Evolutionary conservation across 2,888 invertebrate species (phyloP).

Genomic region (Papilio demoleus): DNA sequence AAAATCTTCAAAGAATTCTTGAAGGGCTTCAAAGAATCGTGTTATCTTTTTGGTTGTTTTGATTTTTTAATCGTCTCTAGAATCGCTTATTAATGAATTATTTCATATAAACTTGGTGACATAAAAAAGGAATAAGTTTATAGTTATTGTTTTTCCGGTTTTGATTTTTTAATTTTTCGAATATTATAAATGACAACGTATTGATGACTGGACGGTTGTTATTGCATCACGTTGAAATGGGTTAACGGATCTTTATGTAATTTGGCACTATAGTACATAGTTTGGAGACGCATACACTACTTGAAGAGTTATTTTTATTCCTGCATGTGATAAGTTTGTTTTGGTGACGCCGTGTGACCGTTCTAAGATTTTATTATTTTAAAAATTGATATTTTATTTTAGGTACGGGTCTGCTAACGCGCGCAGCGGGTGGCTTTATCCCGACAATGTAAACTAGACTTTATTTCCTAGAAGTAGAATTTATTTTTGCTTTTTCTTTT

Average conservation of each 20-base stretch:
- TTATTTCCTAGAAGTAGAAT: constrained; percentile 52
- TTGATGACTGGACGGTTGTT: no score
- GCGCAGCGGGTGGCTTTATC: constrained; percentile 70
- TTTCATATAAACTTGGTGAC: constrained; percentile 43
- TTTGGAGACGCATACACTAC: no score
- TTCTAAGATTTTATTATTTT: constrained; percentile 81
- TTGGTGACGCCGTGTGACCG: constrained; percentile 73
- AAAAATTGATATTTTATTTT: constrained; percentile 82
- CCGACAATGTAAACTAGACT: constrained; percentile 51
- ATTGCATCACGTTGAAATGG: no score
- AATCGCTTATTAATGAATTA: constrained; percentile 55
- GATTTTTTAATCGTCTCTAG: constrained; percentile 67
- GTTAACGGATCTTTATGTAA: no score
- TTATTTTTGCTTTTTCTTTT: constrained; percentile 49
- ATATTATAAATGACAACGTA: no score
- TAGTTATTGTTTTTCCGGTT: constrained; percentile 41
- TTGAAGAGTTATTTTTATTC: constrained; percentile 44
- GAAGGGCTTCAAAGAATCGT: constrained; percentile 73
- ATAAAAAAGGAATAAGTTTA: constrained; percentile 23
- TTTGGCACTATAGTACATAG: no score
- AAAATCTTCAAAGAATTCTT: no score
- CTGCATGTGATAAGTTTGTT: constrained; percentile 52
- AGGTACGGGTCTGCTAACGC: constrained; percentile 78
- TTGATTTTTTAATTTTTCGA: constrained; percentile 46
- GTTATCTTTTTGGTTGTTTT: constrained; percentile 66